phyloP scores from a whole-genome alignment of 2,113 vertebrate genomes.

The Xenopus laevis region DNA sequence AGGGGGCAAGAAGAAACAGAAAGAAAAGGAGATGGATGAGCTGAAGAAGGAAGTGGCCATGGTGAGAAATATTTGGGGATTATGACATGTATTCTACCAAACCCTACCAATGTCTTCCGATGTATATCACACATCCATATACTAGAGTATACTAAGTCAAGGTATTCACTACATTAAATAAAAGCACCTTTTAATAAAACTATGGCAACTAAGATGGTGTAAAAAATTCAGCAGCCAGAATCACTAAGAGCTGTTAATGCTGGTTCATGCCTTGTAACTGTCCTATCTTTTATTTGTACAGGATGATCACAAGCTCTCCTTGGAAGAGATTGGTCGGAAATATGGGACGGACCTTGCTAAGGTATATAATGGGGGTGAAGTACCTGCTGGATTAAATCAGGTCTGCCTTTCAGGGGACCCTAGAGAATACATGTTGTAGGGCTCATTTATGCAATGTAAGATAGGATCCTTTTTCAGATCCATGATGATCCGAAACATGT shows the following conservation, averaged over 20 bases:
- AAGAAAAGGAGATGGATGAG: conserved; percentile 80
- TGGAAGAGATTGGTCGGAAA: conserved; percentile 79
- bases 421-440: no score
- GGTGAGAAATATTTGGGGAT: conserved; percentile 61
- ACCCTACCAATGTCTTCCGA: background rate
- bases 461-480: no score
- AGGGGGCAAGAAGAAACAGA: conserved; percentile 76
- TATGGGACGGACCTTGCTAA: conserved; percentile 78
- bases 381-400: background rate
- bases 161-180: background rate
- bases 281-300: conserved; percentile 49
- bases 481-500: no score
- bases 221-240: no score
- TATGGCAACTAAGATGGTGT: no score
- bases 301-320: conserved; percentile 84
- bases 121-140: no score
- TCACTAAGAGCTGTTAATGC: no score
- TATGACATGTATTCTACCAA: background rate
- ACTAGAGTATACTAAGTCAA: no score
- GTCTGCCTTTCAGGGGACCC: no score
- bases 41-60: conserved; percentile 87
- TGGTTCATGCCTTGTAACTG: background rate
- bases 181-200: no score
- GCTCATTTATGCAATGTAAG: no score
- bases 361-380: conserved; percentile 59